These are phyloP conservation scores for Carposina sasakii DNA, from an alignment of 1,140 invertebrate genomes.

Conservation along the genomic window DNA sequence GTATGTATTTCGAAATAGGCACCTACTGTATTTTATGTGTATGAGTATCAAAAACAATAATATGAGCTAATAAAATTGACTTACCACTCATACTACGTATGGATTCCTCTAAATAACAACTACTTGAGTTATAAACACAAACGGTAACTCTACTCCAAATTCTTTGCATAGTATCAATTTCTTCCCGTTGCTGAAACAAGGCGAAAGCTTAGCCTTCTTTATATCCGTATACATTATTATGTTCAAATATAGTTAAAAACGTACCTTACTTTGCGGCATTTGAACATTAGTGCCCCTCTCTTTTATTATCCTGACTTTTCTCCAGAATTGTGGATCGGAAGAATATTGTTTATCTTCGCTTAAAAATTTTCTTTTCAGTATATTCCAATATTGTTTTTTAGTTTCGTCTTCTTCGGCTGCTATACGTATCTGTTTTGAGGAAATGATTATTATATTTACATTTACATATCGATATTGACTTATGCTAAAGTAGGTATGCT, in stretches of 20 bases:
- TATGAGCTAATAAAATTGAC: slow-evolving; percentile 18
- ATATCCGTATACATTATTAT: too few species aligned
- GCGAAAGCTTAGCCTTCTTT: too few species aligned
- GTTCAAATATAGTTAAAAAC: too few species aligned
- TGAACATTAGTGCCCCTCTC: slow-evolving; percentile 57
- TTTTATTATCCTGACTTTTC: slow-evolving; percentile 56
- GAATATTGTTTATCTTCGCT: slow-evolving; percentile 22
- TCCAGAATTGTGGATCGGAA: slow-evolving; percentile 40
- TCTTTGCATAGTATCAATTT: slow-evolving; percentile 60
- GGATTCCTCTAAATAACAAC: slow-evolving; percentile 42
- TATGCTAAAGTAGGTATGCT: too few species aligned
- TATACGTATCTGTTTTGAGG: slow-evolving; percentile 51
- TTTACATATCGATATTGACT: too few species aligned
- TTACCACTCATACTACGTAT: slow-evolving; percentile 53
- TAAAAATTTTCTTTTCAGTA: slow-evolving; percentile 58
- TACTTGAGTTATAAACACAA: slow-evolving; percentile 46
- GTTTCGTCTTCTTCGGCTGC: slow-evolving; percentile 63
- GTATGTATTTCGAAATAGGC: too few species aligned
- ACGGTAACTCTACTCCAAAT: slow-evolving; percentile 57
- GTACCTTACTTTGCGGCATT: slow-evolving; percentile 62
- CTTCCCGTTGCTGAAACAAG: slow-evolving; percentile 50
- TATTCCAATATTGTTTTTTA: slow-evolving; percentile 60
- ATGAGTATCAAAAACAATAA: too few species aligned
- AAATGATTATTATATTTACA: too few species aligned
- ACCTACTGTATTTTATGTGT: too few species aligned